Evolutionary conservation across 2,113 vertebrate species (phyloP).

Genomic region (Pholis gunnellus): DNA sequence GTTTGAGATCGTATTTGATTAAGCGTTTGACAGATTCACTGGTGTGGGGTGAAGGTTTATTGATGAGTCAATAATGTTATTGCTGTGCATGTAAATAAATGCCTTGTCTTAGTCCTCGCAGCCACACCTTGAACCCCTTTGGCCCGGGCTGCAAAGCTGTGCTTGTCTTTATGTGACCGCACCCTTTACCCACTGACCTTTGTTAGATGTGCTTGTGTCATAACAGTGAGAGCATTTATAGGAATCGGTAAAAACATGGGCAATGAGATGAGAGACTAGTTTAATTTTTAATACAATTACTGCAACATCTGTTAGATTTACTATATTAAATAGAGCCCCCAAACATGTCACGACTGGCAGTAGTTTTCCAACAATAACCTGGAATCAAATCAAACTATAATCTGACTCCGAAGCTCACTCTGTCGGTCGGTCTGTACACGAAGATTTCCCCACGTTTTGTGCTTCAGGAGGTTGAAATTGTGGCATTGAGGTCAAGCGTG

Average conservation of each 20-base stretch:
- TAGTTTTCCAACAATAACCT: conserved; percentile 19
- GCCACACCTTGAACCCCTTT: not conserved
- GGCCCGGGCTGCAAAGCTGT: conserved; percentile 1
- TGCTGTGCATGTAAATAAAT: conserved; percentile 73
- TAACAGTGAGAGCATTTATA: not conserved
- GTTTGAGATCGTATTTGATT: conserved; percentile 78
- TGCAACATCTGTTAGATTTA: conserved; percentile 9
- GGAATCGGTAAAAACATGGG: not conserved
- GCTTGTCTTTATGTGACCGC: not conserved
- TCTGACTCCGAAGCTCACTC: not conserved
- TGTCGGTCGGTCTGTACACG: not conserved
- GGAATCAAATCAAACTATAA: not conserved
- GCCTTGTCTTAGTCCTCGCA: conserved; percentile 63
- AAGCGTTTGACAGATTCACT: conserved; percentile 77
- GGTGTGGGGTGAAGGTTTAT: conserved; percentile 60
- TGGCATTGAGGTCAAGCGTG: not conserved
- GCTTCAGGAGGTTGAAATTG: not conserved
- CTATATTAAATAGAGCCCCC: not conserved
- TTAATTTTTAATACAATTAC: conserved; percentile 19
- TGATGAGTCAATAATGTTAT: conserved; percentile 64
- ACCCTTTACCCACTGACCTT: not conserved
- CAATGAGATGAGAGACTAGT: not conserved
- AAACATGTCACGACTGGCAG: not conserved
- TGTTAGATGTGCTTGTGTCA: not conserved
- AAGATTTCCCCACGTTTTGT: not conserved